These are phyloP conservation scores for Piezodorus guildinii DNA, from an alignment of 1,140 invertebrate species.

Conservation along the genomic window DNA sequence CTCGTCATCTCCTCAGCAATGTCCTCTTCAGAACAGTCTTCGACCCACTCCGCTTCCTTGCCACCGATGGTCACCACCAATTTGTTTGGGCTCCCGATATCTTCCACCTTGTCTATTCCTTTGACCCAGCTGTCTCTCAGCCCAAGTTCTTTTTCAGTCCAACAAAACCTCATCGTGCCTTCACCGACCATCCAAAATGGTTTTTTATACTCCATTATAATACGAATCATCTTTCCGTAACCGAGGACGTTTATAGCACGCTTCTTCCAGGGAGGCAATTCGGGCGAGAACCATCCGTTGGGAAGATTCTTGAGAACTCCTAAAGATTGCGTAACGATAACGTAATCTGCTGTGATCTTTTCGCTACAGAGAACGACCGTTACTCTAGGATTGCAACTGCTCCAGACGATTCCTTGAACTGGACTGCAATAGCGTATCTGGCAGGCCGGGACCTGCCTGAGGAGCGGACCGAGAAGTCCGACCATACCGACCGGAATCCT, in stretches of 20 bases:
- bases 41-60: conserved; percentile 51
- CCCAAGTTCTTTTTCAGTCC: conserved; percentile 41
- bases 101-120: conserved; percentile 38
- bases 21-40: conserved; percentile 47
- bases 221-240: conserved; percentile 57
- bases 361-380: conserved; percentile 38
- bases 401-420: conserved; percentile 48
- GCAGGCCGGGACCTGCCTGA: conserved; percentile 45
- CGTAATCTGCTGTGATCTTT: conserved; percentile 59
- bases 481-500: conserved; percentile 50
- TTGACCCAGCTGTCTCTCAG: not conserved
- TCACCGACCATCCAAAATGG: conserved; percentile 55
- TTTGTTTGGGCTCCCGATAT: conserved; percentile 53
- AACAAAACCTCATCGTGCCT: conserved; percentile 28
- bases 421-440: conserved; percentile 46
- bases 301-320: conserved; percentile 70
- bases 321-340: conserved; percentile 67
- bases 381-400: conserved; percentile 34
- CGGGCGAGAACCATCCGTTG: conserved; percentile 60
- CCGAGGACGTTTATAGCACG: conserved; percentile 57
- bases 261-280: conserved; percentile 57
- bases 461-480: conserved; percentile 48
- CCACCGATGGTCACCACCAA: conserved; percentile 37
- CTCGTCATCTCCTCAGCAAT: conserved; percentile 28
- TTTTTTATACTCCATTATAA: conserved; percentile 68